A percentile compares a stretch with the other conserved stretches of the same genome.
phyloP scores from a whole-genome alignment of 2,113 vertebrate species.

The Oxygymnocypris stewartii region DNA sequence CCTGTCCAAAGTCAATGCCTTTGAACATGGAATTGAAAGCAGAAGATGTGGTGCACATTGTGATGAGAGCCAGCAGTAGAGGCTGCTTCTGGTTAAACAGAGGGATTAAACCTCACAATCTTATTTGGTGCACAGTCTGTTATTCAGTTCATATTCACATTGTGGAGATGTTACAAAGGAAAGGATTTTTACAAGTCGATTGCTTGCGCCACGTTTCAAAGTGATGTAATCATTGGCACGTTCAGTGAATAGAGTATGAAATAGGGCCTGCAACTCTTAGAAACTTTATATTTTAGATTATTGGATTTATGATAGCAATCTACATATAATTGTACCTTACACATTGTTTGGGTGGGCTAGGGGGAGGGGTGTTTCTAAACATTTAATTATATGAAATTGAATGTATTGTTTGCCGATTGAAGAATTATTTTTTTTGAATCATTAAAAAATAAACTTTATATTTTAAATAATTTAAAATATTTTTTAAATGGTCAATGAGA shows the following conservation, averaged over 20 bases:
- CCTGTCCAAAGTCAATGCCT: slow-evolving; percentile 48
- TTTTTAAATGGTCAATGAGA: neutral
- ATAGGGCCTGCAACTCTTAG: neutral
- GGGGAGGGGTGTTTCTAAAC: too few species aligned
- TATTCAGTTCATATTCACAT: neutral
- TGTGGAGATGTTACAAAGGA: neutral
- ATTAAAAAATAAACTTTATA: too few species aligned
- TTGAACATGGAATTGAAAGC: slow-evolving; percentile 53
- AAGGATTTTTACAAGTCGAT: neutral
- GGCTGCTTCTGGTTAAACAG: slow-evolving; percentile 46
- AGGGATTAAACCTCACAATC: neutral
- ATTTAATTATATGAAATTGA: too few species aligned
- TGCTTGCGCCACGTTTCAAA: neutral
- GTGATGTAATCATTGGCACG: neutral
- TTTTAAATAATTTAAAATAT: neutral
- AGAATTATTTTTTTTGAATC: too few species aligned
- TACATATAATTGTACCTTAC: too few species aligned
- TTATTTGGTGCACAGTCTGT: slow-evolving; percentile 11
- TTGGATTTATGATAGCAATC: too few species aligned
- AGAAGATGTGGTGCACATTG: slow-evolving; percentile 37
- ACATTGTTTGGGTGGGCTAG: too few species aligned
- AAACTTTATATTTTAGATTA: neutral
- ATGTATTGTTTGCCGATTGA: too few species aligned
- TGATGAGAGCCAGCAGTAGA: neutral
- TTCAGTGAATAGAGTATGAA: neutral